Evolutionary conservation across 2,113 vertebrate species (phyloP).

Genomic region (Lynx canadensis): DNA sequence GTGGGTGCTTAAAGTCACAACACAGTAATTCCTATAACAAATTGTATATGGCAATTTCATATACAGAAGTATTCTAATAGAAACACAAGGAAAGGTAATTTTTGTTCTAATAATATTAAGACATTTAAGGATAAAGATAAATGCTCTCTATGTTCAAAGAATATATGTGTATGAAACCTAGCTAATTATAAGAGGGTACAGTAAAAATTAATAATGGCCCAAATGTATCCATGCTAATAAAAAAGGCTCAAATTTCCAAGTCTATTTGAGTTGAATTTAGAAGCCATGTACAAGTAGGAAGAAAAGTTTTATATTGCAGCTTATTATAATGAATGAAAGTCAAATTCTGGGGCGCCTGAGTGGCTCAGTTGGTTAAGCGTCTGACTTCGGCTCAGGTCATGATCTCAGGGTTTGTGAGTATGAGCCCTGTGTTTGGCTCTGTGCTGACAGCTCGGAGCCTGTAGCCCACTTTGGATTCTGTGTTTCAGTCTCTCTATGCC

Average conservation of each 20-base stretch:
- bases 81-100: constrained; percentile 12
- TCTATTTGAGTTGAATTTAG: background rate
- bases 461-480: too few relatives aligned
- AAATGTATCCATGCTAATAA: background rate
- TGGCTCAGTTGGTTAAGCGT: too few relatives aligned
- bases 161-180: background rate
- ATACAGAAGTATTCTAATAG: background rate
- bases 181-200: background rate
- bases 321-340: background rate
- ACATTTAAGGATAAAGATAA: constrained; percentile 24
- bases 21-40: background rate
- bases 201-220: background rate
- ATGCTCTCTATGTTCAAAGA: background rate
- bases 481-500: too few relatives aligned
- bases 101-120: background rate
- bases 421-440: too few relatives aligned
- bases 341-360: background rate
- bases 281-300: background rate
- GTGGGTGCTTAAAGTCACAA: background rate
- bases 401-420: too few relatives aligned
- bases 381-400: too few relatives aligned
- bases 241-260: background rate
- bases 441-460: too few relatives aligned
- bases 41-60: background rate
- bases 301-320: background rate